Conservation (phyloP, 1,140 invertebrate genomes). For the Heliothis virescens region DNA sequence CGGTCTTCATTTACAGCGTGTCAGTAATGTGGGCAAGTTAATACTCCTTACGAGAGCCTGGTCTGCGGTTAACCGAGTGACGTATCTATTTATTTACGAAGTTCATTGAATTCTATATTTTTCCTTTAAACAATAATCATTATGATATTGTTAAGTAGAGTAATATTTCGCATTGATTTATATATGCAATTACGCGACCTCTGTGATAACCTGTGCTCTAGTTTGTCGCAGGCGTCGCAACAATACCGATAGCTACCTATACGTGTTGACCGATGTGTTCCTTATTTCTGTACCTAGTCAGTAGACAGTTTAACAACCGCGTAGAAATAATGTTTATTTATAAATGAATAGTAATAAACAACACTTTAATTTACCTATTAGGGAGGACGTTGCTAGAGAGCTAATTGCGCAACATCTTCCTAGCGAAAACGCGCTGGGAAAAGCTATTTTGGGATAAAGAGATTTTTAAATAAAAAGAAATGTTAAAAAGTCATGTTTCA, state of each 20-base stretch:
- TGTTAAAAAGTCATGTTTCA: too few relatives aligned
- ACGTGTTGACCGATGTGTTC: conserved; percentile 7
- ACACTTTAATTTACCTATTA: too few relatives aligned
- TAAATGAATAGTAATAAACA: not conserved
- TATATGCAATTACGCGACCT: conserved; percentile 41
- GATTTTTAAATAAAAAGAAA: too few relatives aligned
- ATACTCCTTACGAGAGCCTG: not conserved
- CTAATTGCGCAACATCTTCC: too few relatives aligned
- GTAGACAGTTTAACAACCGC: not conserved
- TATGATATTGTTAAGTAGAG: conserved; percentile 2
- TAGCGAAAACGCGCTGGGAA: too few relatives aligned
- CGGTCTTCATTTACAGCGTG: not conserved
- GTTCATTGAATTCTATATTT: conserved; percentile 39
- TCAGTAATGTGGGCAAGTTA: conserved; percentile 11
- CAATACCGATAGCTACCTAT: conserved; percentile 16
- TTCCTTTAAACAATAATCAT: conserved; percentile 14
- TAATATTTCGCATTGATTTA: conserved; percentile 37
- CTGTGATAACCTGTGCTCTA: conserved; percentile 47
- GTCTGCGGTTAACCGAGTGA: conserved; percentile 38
- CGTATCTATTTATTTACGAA: conserved; percentile 26
- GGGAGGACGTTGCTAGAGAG: too few relatives aligned
- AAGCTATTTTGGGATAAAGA: too few relatives aligned
- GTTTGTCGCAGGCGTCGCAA: conserved; percentile 19
- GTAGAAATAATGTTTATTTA: conserved; percentile 2
- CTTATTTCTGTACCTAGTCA: not conserved